phyloP scores from a whole-genome alignment of 2,888 invertebrate genomes.

The Eucera pruinosa region DNA sequence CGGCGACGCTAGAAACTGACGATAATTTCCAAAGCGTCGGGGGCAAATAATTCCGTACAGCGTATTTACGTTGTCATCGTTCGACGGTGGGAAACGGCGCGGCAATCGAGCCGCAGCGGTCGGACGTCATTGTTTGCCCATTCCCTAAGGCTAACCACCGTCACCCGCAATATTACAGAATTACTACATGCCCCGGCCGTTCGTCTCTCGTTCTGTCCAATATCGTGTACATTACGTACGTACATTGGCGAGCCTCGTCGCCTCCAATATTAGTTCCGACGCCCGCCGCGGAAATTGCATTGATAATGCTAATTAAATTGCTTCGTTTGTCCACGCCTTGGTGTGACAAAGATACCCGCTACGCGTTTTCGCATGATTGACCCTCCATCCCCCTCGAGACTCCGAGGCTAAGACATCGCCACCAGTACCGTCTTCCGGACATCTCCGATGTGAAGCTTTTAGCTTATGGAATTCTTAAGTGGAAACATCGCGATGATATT shows the following conservation, averaged over 20 bases:
- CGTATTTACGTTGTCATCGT: slow-evolving; percentile 71
- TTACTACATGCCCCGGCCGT: slow-evolving; percentile 72
- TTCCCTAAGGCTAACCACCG: slow-evolving; percentile 76
- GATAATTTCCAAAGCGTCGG: slow-evolving; percentile 42
- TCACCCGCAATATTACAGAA: slow-evolving; percentile 77
- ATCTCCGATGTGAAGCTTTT: slow-evolving; percentile 21
- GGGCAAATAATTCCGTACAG: slow-evolving; percentile 69
- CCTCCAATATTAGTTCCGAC: slow-evolving; percentile 77
- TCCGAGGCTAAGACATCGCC: slow-evolving; percentile 16
- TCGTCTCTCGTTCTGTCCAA: slow-evolving; percentile 70
- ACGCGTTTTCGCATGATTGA: slow-evolving; percentile 26
- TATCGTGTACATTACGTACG: slow-evolving; percentile 69
- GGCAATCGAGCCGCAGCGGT: slow-evolving; percentile 73
- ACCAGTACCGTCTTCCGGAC: not conserved
- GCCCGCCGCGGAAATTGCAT: slow-evolving; percentile 75
- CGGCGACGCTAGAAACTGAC: not conserved
- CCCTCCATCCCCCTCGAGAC: too few relatives aligned
- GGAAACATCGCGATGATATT: not conserved
- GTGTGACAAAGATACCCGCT: slow-evolving; percentile 7
- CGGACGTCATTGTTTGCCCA: slow-evolving; percentile 77
- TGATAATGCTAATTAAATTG: slow-evolving; percentile 78
- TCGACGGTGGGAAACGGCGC: slow-evolving; percentile 63
- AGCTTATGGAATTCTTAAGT: slow-evolving; percentile 52
- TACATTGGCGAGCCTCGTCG: slow-evolving; percentile 66
- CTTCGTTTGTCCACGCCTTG: slow-evolving; percentile 62